Conservation (phyloP, 2,888 invertebrate genomes). For the Criorhina ranunculi region DNA sequence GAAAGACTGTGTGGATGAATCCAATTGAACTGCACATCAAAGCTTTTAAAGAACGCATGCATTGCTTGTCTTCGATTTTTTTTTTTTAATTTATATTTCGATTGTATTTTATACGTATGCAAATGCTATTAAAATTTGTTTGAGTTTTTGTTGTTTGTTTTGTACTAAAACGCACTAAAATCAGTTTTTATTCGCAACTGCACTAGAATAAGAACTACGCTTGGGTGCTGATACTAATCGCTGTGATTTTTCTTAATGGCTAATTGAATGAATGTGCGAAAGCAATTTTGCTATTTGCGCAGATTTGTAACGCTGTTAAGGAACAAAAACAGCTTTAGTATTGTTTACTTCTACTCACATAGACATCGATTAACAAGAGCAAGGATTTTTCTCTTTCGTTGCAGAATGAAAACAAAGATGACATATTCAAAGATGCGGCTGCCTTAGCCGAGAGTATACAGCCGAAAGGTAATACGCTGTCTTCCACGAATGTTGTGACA, state of each 20-base stretch:
- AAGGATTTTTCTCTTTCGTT: constrained; percentile 25
- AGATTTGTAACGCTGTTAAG: constrained; percentile 71
- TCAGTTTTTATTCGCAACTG: constrained; percentile 82
- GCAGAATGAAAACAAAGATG: constrained; percentile 85
- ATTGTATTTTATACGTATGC: background rate
- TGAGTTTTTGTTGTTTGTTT: background rate
- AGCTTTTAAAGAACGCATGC: no score
- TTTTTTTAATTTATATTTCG: background rate
- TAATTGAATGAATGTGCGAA: constrained; percentile 60
- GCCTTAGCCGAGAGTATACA: constrained; percentile 98
- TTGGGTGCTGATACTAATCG: constrained; percentile 81
- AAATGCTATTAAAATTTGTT: constrained; percentile 22
- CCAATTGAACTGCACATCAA: no score
- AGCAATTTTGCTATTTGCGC: constrained; percentile 22
- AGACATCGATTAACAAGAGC: background rate
- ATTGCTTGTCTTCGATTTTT: background rate
- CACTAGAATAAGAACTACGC: constrained; percentile 83
- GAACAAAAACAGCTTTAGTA: constrained; percentile 20
- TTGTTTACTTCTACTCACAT: background rate
- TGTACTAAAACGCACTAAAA: constrained; percentile 77
- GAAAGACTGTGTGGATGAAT: no score
- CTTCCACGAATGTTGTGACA: constrained; percentile 96
- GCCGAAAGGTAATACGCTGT: constrained; percentile 98
- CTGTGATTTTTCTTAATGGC: constrained; percentile 53
- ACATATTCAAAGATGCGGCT: constrained; percentile 95